phyloP scores from a whole-genome alignment of 2,797 vertebrate species.

The Enoplosus armatus region DNA sequence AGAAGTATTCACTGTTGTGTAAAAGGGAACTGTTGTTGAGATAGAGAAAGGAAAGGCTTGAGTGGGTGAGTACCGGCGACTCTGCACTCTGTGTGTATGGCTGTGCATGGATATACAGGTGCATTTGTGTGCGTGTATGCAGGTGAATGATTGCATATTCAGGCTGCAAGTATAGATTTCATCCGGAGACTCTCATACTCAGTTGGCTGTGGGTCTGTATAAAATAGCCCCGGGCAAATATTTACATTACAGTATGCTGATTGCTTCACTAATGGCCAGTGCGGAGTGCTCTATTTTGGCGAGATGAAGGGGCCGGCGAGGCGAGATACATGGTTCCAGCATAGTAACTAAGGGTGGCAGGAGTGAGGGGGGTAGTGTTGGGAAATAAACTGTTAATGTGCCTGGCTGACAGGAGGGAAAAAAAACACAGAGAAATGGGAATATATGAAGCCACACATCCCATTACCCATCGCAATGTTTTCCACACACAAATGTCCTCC shows the following conservation, averaged over 20 bases:
- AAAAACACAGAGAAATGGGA: slow-evolving; percentile 46
- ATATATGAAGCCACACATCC: slow-evolving; percentile 61
- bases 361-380: slow-evolving; percentile 36
- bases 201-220: slow-evolving; percentile 33
- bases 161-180: slow-evolving; percentile 30
- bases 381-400: slow-evolving; percentile 67
- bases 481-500: slow-evolving; percentile 48
- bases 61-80: background rate
- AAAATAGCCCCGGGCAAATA: slow-evolving; percentile 66
- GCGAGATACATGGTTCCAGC: slow-evolving; percentile 30
- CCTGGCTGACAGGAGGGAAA: slow-evolving; percentile 34
- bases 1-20: slow-evolving; percentile 18
- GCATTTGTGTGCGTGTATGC: slow-evolving; percentile 3
- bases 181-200: slow-evolving; percentile 21
- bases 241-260: slow-evolving; percentile 69
- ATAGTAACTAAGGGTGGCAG: slow-evolving; percentile 62
- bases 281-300: slow-evolving; percentile 28
- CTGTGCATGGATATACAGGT: slow-evolving; percentile 11
- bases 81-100: background rate
- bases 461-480: slow-evolving; percentile 60
- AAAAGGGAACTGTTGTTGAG: slow-evolving; percentile 16
- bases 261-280: slow-evolving; percentile 66
- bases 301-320: slow-evolving; percentile 44
- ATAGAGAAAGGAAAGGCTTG: slow-evolving; percentile 14
- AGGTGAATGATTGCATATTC: slow-evolving; percentile 44